Evolutionary conservation across 2,797 vertebrate species (phyloP).

Genomic region (Liasis olivaceus): DNA sequence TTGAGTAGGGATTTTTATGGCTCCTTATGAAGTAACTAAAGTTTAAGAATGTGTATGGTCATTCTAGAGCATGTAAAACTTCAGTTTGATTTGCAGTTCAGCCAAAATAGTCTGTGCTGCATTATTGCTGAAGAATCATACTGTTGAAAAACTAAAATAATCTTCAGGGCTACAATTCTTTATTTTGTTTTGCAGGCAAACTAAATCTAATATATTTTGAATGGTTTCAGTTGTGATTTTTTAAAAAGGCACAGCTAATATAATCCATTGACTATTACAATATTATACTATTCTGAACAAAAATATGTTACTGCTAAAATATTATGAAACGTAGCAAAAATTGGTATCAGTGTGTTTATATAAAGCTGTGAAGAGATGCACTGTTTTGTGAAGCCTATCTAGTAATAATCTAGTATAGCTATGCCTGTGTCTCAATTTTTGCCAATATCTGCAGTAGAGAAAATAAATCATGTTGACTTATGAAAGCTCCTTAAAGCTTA

Average conservation of each 20-base stretch:
- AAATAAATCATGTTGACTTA: neutral
- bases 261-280: no score
- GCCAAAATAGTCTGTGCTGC: neutral
- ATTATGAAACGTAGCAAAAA: neutral
- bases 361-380: constrained; percentile 13
- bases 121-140: neutral
- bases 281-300: neutral
- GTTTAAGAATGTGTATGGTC: neutral
- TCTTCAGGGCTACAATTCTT: neutral
- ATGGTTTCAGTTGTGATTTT: neutral
- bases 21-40: neutral
- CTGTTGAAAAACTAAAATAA: no score
- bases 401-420: neutral
- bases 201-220: neutral
- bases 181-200: neutral
- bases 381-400: neutral
- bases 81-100: neutral
- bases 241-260: neutral
- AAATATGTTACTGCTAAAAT: neutral
- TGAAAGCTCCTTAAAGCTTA: neutral
- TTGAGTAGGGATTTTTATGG: constrained; percentile 22
- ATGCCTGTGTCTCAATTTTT: neutral
- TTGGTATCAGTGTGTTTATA: neutral
- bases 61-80: neutral
- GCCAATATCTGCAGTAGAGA: neutral